Evolutionary conservation across 2,113 vertebrate genomes (phyloP), one percentile per base, ranked within the genome.

Genomic region (Scolopax mira): DNA sequence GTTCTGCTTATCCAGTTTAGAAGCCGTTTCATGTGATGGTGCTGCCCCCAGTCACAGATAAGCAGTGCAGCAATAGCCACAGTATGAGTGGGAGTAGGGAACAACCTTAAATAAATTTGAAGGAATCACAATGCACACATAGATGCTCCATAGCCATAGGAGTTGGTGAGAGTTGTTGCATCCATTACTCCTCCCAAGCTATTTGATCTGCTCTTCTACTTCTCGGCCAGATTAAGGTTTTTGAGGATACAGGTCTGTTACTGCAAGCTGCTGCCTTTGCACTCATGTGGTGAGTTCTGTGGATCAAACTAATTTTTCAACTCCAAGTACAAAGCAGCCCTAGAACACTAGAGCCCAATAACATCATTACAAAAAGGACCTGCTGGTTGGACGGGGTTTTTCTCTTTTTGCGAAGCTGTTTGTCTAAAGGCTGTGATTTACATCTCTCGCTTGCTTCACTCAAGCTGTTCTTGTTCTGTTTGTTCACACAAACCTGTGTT

Each of bases 211-310:
- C 30, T 72, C 51, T 15, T 71, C 37, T 67, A 4, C 48, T 48
- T 61, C 30, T 11, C 6, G 31, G 48, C 35, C 58, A 18, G 33
- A 16, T 46, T 25, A 30, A 60, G 25, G 28, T 35, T 51, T 51
- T 33, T n/a, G 52, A 71, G 55, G 55, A 8, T 79, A 49, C 57
- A 65, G 42, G 22, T 30, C 13, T 55, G n/a, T 42, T 70, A 16
- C 74, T 1, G 0, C 10, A 49, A 79, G 73, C 46, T 61, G 7
- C 62, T 80, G 62, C 25, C 33, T 21, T 46, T 46, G 15, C 1
- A 1, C 33, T 48, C 7, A 0, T 4, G 15, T 22, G 37, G 10
- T 33, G 7, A 61, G 33, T 27, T 13, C 46, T 51, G 9, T 12
- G 7, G 52, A 18, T 33, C 42, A 49, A 42, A 54, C 11, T 7